Evolutionary conservation across 2,113 vertebrate species (phyloP), one percentile per base, ranked within the genome.

Genomic region (Acrocephalus kingi): DNA sequence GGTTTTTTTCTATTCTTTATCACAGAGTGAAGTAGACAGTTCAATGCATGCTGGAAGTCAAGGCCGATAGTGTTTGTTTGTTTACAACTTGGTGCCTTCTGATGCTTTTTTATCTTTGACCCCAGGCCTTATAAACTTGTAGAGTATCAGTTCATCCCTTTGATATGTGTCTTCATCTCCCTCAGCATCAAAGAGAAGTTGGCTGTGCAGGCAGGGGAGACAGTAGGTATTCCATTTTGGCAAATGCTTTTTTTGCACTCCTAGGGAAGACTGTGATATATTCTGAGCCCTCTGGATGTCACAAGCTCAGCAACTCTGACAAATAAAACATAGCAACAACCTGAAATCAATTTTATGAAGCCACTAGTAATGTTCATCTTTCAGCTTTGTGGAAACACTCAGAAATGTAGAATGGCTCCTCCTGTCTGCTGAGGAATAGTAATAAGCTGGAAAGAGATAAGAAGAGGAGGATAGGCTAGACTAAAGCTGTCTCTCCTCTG

Each of bases 61-160:
- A 77, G 68, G 86, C 31, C 0, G 0, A 63, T 13, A 45, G 33
- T 45, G 30, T 87, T 89, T 87, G 55, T 83, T 94, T 77, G 58
- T 94, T 91, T 96, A 93, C 45, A 87, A 15, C 31, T 61, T 69
- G 31, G 18, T 64, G 51, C 39, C 23, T 84, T 84, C 73, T 92
- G 73, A 75, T 62, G 49, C 62, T 87, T 88, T 90, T 95, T 93
- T 92, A 76, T 76, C 73, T 94, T 89, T 95, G 54, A 91, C 77
- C 66, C 25, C 41, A 73, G 54, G 81, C 77, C 58, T 72, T 54
- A 45, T 82, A 89, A 85, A 93, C 69, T 87, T 37, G 52, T 18
- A 66, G 41, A 59, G 54, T n/a, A 71, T 33, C 85, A 48, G 43
- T 66, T 92, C 76, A 51, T 23, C 68, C 49, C 73, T 87, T 52